phyloP scores from a whole-genome alignment of 2,888 invertebrate species.

The Bedellia somnulentella region DNA sequence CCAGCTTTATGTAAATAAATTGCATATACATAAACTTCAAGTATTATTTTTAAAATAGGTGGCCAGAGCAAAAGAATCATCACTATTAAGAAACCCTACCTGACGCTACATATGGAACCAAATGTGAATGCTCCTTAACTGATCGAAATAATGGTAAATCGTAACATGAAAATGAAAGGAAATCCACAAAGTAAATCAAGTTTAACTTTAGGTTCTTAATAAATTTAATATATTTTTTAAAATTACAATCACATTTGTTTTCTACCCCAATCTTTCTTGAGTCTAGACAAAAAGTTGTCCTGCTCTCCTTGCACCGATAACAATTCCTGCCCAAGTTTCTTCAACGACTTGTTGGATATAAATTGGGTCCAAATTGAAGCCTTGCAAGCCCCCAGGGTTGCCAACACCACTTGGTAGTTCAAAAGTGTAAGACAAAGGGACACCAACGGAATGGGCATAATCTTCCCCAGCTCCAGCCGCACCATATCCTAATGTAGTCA shows the following conservation, averaged over 20 bases:
- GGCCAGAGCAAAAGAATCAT: no score
- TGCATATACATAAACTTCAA: no score
- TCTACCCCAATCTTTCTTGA: not conserved
- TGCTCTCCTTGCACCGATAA: slow-evolving; percentile 38
- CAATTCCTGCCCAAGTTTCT: slow-evolving; percentile 64
- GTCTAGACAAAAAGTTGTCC: slow-evolving; percentile 16
- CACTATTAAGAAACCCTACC: no score
- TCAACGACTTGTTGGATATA: slow-evolving; percentile 56
- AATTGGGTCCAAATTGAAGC: slow-evolving; percentile 59
- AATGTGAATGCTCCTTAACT: not conserved
- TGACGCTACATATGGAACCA: no score
- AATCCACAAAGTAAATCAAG: not conserved
- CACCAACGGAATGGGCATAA: slow-evolving; percentile 60
- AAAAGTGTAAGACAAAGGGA: slow-evolving; percentile 63
- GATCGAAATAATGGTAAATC: not conserved
- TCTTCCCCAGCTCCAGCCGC: slow-evolving; percentile 69
- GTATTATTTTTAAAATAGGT: no score
- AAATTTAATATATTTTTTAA: not conserved
- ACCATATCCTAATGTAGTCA: slow-evolving; percentile 49
- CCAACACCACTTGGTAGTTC: slow-evolving; percentile 70
- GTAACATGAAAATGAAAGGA: not conserved
- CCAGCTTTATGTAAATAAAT: no score
- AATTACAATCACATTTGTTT: not conserved
- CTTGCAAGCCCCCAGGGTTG: slow-evolving; percentile 30
- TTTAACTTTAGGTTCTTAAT: not conserved